Percentiles rank a stretch among this genome's conserved stretches.
Conservation (phyloP, 1,140 invertebrate genomes). For the Amphibalanus amphitrite region DNA sequence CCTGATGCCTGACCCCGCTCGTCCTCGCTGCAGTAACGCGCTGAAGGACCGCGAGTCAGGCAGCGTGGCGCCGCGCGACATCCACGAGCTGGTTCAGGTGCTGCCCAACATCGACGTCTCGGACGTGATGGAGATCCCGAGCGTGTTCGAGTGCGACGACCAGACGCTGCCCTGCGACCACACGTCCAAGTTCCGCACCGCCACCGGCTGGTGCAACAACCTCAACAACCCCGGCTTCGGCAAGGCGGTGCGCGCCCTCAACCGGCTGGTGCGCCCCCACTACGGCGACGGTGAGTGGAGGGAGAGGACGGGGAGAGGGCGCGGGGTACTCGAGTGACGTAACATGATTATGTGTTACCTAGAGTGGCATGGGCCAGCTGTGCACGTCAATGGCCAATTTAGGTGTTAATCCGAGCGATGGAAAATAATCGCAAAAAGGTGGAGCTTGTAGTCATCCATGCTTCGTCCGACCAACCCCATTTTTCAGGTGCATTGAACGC, state of each 20-base stretch:
- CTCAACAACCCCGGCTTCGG: constrained; percentile 33
- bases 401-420: no score
- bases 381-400: no score
- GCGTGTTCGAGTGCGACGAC: constrained; percentile 32
- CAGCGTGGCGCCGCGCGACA: constrained; percentile 21
- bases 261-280: constrained; percentile 30
- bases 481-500: no score
- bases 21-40: constrained; percentile 7
- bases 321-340: no score
- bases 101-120: constrained; percentile 31
- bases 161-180: constrained; percentile 38
- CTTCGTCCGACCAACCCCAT: no score
- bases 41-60: constrained; percentile 28
- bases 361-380: no score
- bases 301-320: no score
- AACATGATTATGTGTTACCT: no score
- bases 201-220: constrained; percentile 44
- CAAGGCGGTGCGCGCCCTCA: constrained; percentile 30
- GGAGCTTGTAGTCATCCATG: no score
- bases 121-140: constrained; percentile 28
- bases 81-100: constrained; percentile 28
- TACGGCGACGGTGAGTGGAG: constrained; percentile 34
- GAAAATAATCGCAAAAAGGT: no score
- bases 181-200: constrained; percentile 34
- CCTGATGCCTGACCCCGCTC: no score